phyloP scores from a whole-genome alignment of 2,113 vertebrate species.

The Phalacrocorax pelagicus region DNA sequence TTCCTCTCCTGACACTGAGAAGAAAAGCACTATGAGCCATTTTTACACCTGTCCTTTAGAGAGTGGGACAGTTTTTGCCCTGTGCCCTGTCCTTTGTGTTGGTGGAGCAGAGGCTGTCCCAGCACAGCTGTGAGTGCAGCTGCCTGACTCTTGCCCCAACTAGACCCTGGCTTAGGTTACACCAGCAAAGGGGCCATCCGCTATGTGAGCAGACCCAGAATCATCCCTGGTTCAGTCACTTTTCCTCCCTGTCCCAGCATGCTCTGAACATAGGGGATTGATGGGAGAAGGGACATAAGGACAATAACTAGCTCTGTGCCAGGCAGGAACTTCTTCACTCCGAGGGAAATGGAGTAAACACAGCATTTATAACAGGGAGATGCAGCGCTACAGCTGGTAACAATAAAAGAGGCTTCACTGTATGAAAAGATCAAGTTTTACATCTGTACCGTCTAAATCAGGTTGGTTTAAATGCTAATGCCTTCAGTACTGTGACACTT shows the following conservation, averaged over 20 bases:
- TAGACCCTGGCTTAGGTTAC: neutral
- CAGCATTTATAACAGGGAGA: neutral
- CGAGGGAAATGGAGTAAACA: constrained; percentile 4
- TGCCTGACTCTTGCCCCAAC: neutral
- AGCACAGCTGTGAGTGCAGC: neutral
- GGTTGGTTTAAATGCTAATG: constrained; percentile 41
- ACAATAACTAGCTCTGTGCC: neutral
- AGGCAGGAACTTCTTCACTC: neutral
- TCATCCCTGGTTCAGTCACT: neutral
- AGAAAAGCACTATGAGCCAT: neutral
- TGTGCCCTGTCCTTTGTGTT: neutral
- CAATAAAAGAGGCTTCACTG: constrained; percentile 12
- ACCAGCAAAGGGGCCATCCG: neutral
- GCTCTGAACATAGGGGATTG: neutral
- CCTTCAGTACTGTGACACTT: neutral
- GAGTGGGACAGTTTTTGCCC: neutral
- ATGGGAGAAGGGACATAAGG: neutral
- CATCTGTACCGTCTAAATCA: constrained; percentile 44
- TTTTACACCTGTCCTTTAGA: neutral
- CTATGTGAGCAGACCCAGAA: neutral
- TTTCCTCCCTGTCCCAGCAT: neutral
- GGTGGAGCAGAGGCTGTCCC: neutral
- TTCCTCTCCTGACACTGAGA: neutral
- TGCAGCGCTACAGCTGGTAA: constrained; percentile 10
- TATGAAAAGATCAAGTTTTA: constrained; percentile 52